Evolutionary conservation across 2,888 invertebrate genomes (phyloP).

Genomic region (Papilio protenor): DNA sequence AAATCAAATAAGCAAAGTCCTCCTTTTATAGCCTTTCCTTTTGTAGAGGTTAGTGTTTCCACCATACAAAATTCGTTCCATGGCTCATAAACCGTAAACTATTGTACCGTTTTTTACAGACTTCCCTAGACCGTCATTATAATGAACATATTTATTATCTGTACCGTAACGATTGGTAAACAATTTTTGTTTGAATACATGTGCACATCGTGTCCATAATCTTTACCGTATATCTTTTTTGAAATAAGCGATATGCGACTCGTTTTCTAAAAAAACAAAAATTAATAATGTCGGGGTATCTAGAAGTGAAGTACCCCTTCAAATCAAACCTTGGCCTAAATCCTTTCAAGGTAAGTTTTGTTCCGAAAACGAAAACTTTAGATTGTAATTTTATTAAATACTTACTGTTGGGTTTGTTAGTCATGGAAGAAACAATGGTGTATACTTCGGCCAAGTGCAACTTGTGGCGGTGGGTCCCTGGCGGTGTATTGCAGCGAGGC

Average conservation of each 20-base stretch:
- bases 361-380: slow-evolving; percentile 47
- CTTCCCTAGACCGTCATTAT: slow-evolving; percentile 14
- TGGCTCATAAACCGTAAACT: slow-evolving; percentile 26
- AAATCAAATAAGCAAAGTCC: no score
- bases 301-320: slow-evolving; percentile 86
- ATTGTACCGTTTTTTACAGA: slow-evolving; percentile 4
- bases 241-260: slow-evolving; percentile 45
- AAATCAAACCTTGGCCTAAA: slow-evolving; percentile 85
- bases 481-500: slow-evolving; percentile 83
- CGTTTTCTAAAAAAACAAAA: slow-evolving; percentile 40
- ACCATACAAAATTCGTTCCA: no score
- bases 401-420: slow-evolving; percentile 67
- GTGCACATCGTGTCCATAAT: slow-evolving; percentile 48
- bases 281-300: slow-evolving; percentile 81
- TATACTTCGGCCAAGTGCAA: slow-evolving; percentile 83
- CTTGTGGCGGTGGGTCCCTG: slow-evolving; percentile 80
- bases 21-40: no score
- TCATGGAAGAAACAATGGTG: slow-evolving; percentile 88
- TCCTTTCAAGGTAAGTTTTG: slow-evolving; percentile 85
- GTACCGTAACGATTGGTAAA: slow-evolving; percentile 53
- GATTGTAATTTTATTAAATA: slow-evolving; percentile 49
- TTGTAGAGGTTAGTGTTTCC: no score
- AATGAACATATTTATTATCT: slow-evolving; percentile 18
- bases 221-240: slow-evolving; percentile 36
- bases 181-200: slow-evolving; percentile 53